Percentiles rank a stretch among this genome's conserved stretches.
Conservation (phyloP, 1,140 invertebrate species). For the Leguminivora glycinivorella region DNA sequence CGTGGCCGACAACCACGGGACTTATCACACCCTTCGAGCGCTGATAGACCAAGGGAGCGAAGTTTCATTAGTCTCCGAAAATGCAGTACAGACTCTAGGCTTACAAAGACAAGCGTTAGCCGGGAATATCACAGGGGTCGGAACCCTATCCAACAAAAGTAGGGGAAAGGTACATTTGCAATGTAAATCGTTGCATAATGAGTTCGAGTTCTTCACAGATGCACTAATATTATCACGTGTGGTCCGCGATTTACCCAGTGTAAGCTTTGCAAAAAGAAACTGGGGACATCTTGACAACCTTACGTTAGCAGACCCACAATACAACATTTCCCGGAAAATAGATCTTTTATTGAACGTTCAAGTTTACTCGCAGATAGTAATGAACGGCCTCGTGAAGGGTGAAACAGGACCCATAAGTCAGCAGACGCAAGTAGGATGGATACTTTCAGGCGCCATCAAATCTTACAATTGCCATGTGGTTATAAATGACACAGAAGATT, state of each 20-base stretch:
- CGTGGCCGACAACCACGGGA: slow-evolving; percentile 30
- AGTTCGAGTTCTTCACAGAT: slow-evolving; percentile 32
- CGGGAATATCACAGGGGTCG: slow-evolving; percentile 24
- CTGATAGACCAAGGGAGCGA: slow-evolving; percentile 30
- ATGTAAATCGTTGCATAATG: slow-evolving; percentile 29
- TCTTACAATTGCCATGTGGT: slow-evolving; percentile 28
- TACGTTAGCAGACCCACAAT: slow-evolving; percentile 39
- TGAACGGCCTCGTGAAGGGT: slow-evolving; percentile 34
- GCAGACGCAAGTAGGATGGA: slow-evolving; percentile 48
- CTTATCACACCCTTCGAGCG: slow-evolving; percentile 29
- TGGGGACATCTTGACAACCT: slow-evolving; percentile 38
- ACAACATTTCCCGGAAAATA: slow-evolving; percentile 32
- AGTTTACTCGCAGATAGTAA: slow-evolving; percentile 36
- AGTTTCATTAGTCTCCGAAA: slow-evolving; percentile 29
- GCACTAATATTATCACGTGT: slow-evolving; percentile 34
- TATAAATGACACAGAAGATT: slow-evolving; percentile 16
- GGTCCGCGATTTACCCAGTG: slow-evolving; percentile 32
- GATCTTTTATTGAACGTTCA: slow-evolving; percentile 41
- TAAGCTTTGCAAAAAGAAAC: slow-evolving; percentile 24
- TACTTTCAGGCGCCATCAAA: slow-evolving; percentile 43
- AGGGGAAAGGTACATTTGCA: slow-evolving; percentile 27
- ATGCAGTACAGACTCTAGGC: slow-evolving; percentile 21
- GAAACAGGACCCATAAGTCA: slow-evolving; percentile 41
- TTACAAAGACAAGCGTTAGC: slow-evolving; percentile 11
- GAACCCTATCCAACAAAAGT: slow-evolving; percentile 25